phyloP scores from a whole-genome alignment of 2,113 vertebrate genomes.

The Stigmatopora nigra region DNA sequence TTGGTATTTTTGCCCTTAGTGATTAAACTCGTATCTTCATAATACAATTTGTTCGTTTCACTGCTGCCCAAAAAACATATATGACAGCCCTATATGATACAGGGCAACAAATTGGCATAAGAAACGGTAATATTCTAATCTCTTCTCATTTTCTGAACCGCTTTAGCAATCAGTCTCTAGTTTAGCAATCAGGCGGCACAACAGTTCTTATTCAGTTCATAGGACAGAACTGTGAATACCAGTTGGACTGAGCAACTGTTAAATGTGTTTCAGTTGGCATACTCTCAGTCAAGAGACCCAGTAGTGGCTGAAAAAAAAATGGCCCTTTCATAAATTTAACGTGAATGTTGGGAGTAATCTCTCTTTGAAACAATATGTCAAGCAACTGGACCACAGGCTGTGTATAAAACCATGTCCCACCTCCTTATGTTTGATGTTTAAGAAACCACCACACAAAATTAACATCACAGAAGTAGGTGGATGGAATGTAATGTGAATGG shows the following conservation, averaged over 20 bases:
- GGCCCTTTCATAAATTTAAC: constrained; percentile 41
- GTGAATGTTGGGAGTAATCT: constrained; percentile 35
- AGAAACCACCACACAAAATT: constrained; percentile 22
- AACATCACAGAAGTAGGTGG: constrained; percentile 28
- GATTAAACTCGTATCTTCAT: background rate
- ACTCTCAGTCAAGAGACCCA: constrained; percentile 45
- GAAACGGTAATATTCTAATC: background rate
- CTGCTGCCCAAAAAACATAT: background rate
- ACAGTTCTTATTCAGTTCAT: constrained; percentile 37
- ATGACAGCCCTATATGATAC: no score
- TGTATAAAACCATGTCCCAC: constrained; percentile 30
- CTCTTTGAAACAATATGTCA: constrained; percentile 43
- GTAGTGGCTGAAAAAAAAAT: constrained; percentile 48
- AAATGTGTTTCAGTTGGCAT: constrained; percentile 32
- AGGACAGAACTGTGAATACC: constrained; percentile 39
- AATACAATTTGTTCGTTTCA: background rate
- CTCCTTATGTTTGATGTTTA: constrained; percentile 20
- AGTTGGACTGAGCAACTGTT: constrained; percentile 34
- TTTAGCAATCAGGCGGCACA: constrained; percentile 32
- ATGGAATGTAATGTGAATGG: constrained; percentile 10
- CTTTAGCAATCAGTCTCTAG: no score
- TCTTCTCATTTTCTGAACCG: no score
- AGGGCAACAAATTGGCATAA: no score
- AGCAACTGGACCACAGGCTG: constrained; percentile 25
- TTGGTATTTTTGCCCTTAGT: background rate